phyloP scores from a whole-genome alignment of 2,113 vertebrate species.

The Porphyrio hochstetteri region DNA sequence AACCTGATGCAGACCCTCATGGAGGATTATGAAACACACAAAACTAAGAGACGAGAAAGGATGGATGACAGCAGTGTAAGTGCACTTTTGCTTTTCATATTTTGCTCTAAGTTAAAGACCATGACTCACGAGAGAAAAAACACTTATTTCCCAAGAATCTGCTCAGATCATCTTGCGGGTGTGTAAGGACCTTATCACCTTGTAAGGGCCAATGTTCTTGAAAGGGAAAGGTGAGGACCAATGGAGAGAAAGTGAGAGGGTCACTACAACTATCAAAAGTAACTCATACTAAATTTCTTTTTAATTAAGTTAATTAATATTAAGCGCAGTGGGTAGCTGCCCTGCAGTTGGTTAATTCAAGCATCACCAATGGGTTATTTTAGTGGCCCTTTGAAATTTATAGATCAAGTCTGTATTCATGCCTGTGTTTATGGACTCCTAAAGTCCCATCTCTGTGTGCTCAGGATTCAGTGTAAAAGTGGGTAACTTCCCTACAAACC shows the following conservation, averaged over 20 bases:
- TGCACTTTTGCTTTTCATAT: slow-evolving; percentile 25
- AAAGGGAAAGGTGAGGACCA: neutral
- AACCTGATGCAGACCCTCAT: slow-evolving; percentile 98
- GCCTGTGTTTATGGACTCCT: neutral
- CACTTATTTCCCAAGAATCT: neutral
- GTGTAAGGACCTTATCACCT: neutral
- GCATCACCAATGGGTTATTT: neutral
- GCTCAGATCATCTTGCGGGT: neutral
- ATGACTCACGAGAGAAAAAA: rapidly evolving
- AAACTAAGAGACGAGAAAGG: slow-evolving; percentile 92
- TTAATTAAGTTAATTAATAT: neutral
- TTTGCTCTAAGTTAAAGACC: neutral
- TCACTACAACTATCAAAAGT: neutral
- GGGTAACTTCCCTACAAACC: neutral
- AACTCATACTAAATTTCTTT: neutral
- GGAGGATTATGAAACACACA: slow-evolving; percentile 97
- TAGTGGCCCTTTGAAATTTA: neutral
- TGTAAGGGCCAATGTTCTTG: neutral
- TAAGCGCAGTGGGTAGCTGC: neutral
- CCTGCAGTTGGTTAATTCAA: neutral
- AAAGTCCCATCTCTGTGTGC: neutral
- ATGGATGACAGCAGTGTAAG: slow-evolving; percentile 95
- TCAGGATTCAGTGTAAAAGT: neutral
- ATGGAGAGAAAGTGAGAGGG: neutral
- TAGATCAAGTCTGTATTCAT: neutral